These are phyloP conservation scores for Miltochrista miniata DNA, from an alignment of 2,888 invertebrate genomes.

Conservation along the genomic window DNA sequence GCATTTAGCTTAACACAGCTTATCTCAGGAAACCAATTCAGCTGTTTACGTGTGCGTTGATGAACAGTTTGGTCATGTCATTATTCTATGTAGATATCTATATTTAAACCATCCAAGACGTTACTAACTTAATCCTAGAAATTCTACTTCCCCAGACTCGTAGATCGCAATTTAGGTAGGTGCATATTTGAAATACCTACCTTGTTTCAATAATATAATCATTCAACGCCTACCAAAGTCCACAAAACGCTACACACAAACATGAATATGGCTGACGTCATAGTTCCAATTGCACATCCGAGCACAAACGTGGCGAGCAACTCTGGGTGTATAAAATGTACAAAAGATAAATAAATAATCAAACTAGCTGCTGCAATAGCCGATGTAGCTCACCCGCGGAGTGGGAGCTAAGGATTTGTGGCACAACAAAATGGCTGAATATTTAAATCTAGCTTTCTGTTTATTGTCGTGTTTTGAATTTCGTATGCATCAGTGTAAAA, in stretches of 20 bases:
- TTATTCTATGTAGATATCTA: too few species aligned
- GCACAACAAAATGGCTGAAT: conserved; percentile 35
- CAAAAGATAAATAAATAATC: conserved; percentile 37
- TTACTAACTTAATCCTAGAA: too few species aligned
- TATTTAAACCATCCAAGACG: too few species aligned
- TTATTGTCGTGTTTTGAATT: conserved; percentile 9
- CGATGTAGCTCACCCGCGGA: conserved; percentile 30
- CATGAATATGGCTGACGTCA: conserved; percentile 21
- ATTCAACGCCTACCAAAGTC: background rate
- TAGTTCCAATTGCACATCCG: conserved; percentile 12
- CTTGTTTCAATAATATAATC: too few species aligned
- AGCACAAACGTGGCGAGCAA: conserved; percentile 29
- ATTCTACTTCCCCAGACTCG: too few species aligned
- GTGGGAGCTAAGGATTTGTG: conserved; percentile 55
- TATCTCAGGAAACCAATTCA: too few species aligned
- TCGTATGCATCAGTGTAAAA: background rate
- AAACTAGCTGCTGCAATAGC: conserved; percentile 32
- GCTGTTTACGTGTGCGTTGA: too few species aligned
- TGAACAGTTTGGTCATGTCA: too few species aligned
- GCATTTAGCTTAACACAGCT: too few species aligned
- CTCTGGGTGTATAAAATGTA: conserved; percentile 33
- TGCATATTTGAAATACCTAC: too few species aligned
- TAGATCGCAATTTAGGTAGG: too few species aligned
- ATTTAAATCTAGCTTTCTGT: conserved; percentile 20
- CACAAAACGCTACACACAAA: conserved; percentile 15